Percentiles rank a stretch among this genome's conserved stretches.
Evolutionary conservation across 1,140 invertebrate genomes (phyloP).

Genomic region (Manduca sexta): DNA sequence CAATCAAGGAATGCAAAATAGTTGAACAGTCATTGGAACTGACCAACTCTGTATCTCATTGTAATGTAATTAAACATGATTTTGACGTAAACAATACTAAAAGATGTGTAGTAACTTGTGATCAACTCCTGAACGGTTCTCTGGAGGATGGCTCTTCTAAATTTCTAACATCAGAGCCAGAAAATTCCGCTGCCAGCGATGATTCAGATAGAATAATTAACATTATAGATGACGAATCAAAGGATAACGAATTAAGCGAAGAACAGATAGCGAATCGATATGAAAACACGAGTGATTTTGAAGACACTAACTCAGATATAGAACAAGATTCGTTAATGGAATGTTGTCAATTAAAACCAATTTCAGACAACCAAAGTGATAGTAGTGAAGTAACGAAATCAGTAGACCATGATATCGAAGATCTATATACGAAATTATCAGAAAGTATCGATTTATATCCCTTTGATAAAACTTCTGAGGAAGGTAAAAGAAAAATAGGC

Average conservation of each 20-base stretch:
- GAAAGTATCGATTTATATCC: conserved; percentile 26
- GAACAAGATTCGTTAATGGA: conserved; percentile 56
- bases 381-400: conserved; percentile 32
- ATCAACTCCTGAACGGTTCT: conserved; percentile 18
- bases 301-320: conserved; percentile 39
- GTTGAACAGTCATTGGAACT: conserved; percentile 36
- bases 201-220: conserved; percentile 19
- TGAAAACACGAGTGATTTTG: conserved; percentile 30
- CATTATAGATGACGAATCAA: conserved; percentile 30
- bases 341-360: conserved; percentile 6
- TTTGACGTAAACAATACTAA: not conserved
- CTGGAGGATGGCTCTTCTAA: conserved; percentile 38
- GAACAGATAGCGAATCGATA: conserved; percentile 16
- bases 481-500: conserved; percentile 21
- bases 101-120: not conserved
- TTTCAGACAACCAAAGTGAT: conserved; percentile 22
- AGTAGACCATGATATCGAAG: conserved; percentile 43
- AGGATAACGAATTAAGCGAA: conserved; percentile 20
- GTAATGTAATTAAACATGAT: not conserved
- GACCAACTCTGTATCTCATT: not conserved
- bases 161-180: conserved; percentile 20
- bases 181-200: conserved; percentile 17
- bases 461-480: conserved; percentile 15
- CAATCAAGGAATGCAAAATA: conserved; percentile 45
- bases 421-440: conserved; percentile 42